Base-by-base conservation (phyloP, 2,797 vertebrate genomes). In the Hemibagrus guttatus region DNA sequence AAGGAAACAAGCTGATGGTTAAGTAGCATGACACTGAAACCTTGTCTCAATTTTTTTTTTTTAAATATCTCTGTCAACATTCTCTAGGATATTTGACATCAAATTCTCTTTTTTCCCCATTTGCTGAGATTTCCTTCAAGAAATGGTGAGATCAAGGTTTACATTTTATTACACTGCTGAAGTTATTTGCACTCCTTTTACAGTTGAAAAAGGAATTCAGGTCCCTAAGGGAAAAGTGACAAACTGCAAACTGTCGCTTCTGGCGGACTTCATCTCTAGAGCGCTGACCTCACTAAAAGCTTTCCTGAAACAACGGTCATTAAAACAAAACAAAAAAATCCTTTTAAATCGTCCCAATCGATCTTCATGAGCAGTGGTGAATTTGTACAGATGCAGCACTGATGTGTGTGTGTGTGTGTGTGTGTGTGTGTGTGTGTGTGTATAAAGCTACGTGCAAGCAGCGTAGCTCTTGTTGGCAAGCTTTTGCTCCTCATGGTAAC, bases 401-500 rank as follows among this genome's bases (percentile, higher is more conserved):
- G 49, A 39, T 83, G 39, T 58, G 16, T 42, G 16, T 54, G 81
- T 54, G 26, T 74, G 71, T 74, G 52, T 58, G 75, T 4, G 31
- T 58, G 58, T 80, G 21, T 28, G 8, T 52, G 52, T 58, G 75
- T 4, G 31, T 58, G 58, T 80, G 21, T 28, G 8, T 52, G 81
- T 26, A 49, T 49, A 19, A 21, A 64, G 42, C 61, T 63, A 82
- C 17, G 46, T 83, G 46, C 81, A 59, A 39, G 84, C 46, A 6
- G 52, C 86, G 89, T 89, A 61, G 39, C 89, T 89, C 89, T 90
- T 87, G 17, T 35, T 59, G 83, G 91, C 93, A 92, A 91, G 92
- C 92, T 93, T 93, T 94, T 92, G 92, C 75, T 93, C 91, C 93
- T 93, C 94, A 94, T 94, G 93, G 94, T 94, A 96, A 95, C 94